phyloP scores from a whole-genome alignment of 2,113 vertebrate species.

The Scytalopus superciliaris region DNA sequence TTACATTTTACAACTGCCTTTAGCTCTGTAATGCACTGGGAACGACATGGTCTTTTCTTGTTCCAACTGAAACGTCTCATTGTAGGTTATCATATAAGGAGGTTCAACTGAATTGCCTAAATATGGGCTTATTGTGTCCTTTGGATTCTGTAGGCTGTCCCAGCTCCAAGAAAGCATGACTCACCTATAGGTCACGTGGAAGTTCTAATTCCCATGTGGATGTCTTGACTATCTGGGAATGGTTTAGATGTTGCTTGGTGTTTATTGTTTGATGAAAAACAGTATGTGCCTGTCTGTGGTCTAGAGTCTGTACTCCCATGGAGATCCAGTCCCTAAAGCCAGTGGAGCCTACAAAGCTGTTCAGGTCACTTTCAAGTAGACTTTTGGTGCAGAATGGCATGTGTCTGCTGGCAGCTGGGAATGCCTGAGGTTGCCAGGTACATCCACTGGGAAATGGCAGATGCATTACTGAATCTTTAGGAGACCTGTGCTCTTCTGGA shows the following conservation, averaged over 20 bases:
- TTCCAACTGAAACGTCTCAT: neutral
- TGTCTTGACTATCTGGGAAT: neutral
- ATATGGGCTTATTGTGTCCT: neutral
- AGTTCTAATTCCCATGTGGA: neutral
- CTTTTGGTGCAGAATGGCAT: neutral
- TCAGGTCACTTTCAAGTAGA: neutral
- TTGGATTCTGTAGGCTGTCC: neutral
- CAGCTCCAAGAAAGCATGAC: neutral
- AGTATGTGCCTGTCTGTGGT: neutral
- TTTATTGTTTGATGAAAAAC: neutral
- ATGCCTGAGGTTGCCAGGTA: neutral
- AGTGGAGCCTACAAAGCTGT: neutral
- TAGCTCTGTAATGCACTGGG: neutral
- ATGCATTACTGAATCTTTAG: neutral
- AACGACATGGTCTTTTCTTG: fast-evolving
- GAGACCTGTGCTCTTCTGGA: neutral
- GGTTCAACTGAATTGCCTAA: neutral
- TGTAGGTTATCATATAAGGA: neutral
- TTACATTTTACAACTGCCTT: neutral
- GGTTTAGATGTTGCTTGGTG: neutral
- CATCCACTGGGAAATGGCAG: neutral
- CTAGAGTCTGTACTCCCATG: neutral
- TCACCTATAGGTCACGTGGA: neutral
- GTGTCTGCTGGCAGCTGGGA: neutral
- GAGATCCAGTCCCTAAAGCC: neutral